Base-by-base conservation (phyloP, 1,140 invertebrate genomes). In the Coenobita brevimanus region DNA sequence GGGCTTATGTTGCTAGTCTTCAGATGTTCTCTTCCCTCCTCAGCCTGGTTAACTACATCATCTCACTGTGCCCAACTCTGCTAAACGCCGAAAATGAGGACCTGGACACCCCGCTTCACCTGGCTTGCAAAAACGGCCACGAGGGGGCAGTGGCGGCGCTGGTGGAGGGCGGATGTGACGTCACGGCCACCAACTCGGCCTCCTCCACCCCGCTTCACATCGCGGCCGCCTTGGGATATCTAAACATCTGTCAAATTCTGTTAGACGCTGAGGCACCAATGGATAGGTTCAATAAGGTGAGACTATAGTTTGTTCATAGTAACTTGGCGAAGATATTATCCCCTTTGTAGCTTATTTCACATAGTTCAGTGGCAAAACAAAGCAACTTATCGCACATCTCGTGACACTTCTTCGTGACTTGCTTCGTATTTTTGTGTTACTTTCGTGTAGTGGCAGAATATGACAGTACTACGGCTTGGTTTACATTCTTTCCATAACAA, bases 161-260 rank as follows among this genome's bases (percentile, higher is more conserved):
- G 27, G 82, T 94, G 4, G 91, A 92, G 17, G 91, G 91, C 36
- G 93, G 93, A 17, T 93, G 93, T 8, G 92, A 93, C 90, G 92
- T 93, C 4, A 92, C 92, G 78, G 92, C 93, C 15, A 93, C 93
- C 64, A 94, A 94, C 89, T 92, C 91, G 75, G 92, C 92, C 43
- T 86, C 92, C 64, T 93, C 93, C 92, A 94, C 93, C 4, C 92
- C 93, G 38, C 91, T 94, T 10, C 93, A 94, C 91, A 93, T 93
- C 91, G 93, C 93, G 15, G 93, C 93, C 15, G 91, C 92, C 3
- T 92, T 92, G 64, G 93, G 93, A 2, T 57, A 86, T 24, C 10
- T 62, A 1, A 21, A 24, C 0, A 38, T 36, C n/a, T 78, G 73
- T 8, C 36, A 21, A 3, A 4, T 64, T 27, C 27, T 86, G 3